Percentiles rank a stretch among this genome's conserved stretches.
Evolutionary conservation across 2,113 vertebrate genomes (phyloP).

Genomic region (Collichthys lucidus): DNA sequence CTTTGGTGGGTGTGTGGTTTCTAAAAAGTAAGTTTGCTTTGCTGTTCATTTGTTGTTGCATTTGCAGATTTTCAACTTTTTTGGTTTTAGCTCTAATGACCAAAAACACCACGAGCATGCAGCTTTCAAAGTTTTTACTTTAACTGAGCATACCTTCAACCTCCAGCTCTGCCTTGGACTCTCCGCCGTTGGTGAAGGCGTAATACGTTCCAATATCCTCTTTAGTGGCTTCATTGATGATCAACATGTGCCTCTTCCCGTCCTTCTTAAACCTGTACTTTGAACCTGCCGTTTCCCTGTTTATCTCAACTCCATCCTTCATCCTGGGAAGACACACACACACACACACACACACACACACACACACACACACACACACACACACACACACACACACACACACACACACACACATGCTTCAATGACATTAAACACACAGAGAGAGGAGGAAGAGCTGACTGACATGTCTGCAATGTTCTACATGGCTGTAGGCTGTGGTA

Average conservation of each 20-base stretch:
- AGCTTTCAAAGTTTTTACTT: background rate
- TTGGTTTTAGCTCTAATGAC: background rate
- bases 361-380: background rate
- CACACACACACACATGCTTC: background rate
- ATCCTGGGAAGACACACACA: conserved; percentile 81
- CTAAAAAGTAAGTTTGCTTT: background rate
- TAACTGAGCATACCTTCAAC: conserved; percentile 87
- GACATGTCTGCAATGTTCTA: background rate
- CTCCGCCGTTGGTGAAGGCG: conserved; percentile 89
- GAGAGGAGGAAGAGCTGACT: conserved; percentile 10
- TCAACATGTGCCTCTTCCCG: conserved; percentile 88
- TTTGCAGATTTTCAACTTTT: too few species aligned
- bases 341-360: background rate
- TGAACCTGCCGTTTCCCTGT: conserved; percentile 84
- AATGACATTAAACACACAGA: conserved; percentile 12
- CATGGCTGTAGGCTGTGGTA: conserved; percentile 1
- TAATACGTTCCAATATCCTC: conserved; percentile 88
- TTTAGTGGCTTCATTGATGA: conserved; percentile 87
- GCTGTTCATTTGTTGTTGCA: background rate
- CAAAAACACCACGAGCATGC: background rate
- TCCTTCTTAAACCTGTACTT: conserved; percentile 95
- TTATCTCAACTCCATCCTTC: conserved; percentile 93
- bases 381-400: background rate
- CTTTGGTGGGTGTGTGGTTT: too few species aligned
- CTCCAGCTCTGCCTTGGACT: conserved; percentile 90